Conservation (phyloP, 1,140 invertebrate species). For the Ganaspis sp. region DNA sequence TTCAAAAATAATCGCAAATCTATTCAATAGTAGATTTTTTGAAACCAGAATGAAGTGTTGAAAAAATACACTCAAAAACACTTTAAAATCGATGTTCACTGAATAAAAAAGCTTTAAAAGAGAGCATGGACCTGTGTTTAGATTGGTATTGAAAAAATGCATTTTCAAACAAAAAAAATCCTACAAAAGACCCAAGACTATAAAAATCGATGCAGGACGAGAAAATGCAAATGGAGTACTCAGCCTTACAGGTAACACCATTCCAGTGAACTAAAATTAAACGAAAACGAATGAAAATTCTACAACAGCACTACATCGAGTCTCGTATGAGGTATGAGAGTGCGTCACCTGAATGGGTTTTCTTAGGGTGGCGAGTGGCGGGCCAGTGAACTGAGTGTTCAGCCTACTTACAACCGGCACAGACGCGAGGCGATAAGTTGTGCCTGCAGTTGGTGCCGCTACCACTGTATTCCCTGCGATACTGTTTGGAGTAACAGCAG, state of each 20-base stretch:
- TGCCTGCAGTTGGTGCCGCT: conserved; percentile 67
- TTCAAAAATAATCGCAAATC: too few relatives aligned
- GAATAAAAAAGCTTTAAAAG: neutral
- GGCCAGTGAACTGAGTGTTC: conserved; percentile 78
- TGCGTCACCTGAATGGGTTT: conserved; percentile 77
- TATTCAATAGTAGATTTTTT: too few relatives aligned
- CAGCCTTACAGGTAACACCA: conserved; percentile 57
- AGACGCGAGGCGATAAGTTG: conserved; percentile 79
- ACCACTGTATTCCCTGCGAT: conserved; percentile 75
- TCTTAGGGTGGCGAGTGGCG: conserved; percentile 79
- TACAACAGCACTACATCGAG: conserved; percentile 74
- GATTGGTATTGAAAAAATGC: conserved; percentile 33
- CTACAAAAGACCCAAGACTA: neutral
- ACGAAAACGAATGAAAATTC: conserved; percentile 57
- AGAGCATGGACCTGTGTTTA: conserved; percentile 17
- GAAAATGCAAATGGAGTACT: conserved; percentile 20
- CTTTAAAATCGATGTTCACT: neutral
- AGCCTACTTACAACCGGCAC: conserved; percentile 79
- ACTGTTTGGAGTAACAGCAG: conserved; percentile 79
- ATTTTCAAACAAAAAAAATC: conserved; percentile 30
- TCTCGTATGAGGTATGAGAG: conserved; percentile 73
- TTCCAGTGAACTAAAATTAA: conserved; percentile 58
- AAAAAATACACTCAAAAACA: too few relatives aligned
- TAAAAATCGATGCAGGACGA: conserved; percentile 13
- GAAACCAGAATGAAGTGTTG: too few relatives aligned